These are phyloP conservation scores for Zaprionus tsacasi DNA, from an alignment of 1,140 invertebrate genomes.

Conservation along the genomic window DNA sequence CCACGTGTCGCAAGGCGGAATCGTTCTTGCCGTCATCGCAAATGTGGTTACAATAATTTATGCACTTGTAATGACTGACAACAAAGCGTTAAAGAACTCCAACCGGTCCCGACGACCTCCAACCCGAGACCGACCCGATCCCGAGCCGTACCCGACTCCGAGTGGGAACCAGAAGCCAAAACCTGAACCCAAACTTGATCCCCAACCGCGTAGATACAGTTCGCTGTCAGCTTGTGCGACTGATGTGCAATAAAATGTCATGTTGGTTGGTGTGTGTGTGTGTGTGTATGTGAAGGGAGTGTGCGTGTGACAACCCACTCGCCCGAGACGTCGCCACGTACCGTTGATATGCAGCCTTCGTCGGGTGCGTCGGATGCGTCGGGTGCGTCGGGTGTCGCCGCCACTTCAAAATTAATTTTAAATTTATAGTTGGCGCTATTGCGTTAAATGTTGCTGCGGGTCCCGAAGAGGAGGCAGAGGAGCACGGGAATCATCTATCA, in stretches of 20 bases:
- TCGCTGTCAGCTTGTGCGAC: conserved; percentile 60
- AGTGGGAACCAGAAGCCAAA: conserved; percentile 5
- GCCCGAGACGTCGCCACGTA: conserved; percentile 27
- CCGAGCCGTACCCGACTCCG: conserved; percentile 22
- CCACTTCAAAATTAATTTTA: conserved; percentile 81
- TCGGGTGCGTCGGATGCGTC: conserved; percentile 28
- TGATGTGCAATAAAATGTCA: conserved; percentile 78
- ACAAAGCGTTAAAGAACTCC: conserved; percentile 75
- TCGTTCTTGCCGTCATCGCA: conserved; percentile 43
- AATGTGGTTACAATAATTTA: conserved; percentile 83
- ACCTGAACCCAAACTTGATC: conserved; percentile 47
- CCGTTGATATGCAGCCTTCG: conserved; percentile 57
- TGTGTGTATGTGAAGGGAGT: not conserved
- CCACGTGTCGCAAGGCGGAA: conserved; percentile 18
- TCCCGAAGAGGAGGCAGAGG: not conserved
- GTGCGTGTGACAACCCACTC: conserved; percentile 13
- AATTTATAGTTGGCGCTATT: conserved; percentile 80
- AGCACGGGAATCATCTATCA: conserved; percentile 63
- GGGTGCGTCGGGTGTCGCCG: conserved; percentile 24
- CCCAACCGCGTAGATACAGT: not conserved
- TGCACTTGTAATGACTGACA: conserved; percentile 82
- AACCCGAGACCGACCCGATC: conserved; percentile 41
- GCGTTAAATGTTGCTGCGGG: conserved; percentile 74
- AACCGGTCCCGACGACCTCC: conserved; percentile 29
- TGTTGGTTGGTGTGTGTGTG: conserved; percentile 33